phyloP scores from a whole-genome alignment of 2,113 vertebrate genomes.

The Diphyllodes magnificus region DNA sequence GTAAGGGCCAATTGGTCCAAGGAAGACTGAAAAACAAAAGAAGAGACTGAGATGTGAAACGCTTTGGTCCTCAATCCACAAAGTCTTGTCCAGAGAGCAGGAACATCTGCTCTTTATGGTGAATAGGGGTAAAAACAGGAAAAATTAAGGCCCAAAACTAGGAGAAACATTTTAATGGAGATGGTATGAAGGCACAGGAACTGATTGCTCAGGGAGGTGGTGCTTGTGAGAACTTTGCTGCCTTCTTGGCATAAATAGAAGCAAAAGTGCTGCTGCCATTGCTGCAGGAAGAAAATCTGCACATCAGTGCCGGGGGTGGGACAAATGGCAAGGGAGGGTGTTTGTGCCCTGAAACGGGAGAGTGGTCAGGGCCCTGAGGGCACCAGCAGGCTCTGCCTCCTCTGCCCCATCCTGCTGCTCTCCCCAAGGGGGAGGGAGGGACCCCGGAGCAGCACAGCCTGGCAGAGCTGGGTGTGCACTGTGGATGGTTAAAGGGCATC shows the following conservation, averaged over 20 bases:
- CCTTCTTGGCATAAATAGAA: neutral
- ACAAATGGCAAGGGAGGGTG: neutral
- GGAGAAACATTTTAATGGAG: neutral
- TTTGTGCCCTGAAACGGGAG: neutral
- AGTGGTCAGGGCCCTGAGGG: neutral
- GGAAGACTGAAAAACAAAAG: neutral
- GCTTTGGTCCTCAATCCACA: neutral
- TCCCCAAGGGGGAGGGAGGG: accelerated
- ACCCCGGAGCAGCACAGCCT: neutral
- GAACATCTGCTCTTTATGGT: neutral
- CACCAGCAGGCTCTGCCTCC: neutral
- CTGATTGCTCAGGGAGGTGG: neutral
- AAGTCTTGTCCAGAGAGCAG: neutral
- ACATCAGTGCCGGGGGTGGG: neutral
- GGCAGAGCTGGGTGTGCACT: neutral
- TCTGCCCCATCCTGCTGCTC: neutral
- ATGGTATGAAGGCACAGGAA: accelerated
- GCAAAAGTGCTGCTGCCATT: neutral
- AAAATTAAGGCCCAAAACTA: neutral
- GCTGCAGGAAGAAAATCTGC: neutral
- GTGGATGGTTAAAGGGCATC: accelerated
- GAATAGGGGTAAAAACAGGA: neutral
- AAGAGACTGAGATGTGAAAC: neutral
- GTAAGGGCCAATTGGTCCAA: neutral
- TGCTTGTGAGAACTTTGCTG: neutral